Base-by-base conservation (phyloP, 2,888 invertebrate species). In the Allygus modestus region DNA sequence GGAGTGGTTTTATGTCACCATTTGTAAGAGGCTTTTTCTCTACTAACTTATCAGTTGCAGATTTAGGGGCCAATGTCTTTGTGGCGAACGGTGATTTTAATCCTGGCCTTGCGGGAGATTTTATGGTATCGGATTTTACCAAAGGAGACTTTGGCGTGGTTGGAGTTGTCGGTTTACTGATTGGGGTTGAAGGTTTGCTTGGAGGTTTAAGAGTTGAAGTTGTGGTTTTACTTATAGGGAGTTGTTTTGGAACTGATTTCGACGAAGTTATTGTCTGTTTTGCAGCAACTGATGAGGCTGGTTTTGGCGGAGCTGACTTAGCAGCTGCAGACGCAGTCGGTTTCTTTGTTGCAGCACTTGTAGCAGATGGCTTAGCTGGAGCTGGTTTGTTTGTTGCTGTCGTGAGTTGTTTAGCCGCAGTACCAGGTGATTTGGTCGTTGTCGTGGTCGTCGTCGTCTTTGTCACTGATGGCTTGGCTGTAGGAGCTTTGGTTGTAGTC, bases 21-120 rank as follows among this genome's bases (percentile, higher is more conserved):
- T 93, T 94, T 0, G 92, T 88, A 11, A 92, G 89, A 0, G 93
- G 91, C 88, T 93, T 93, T 88, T 91, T 93, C 33, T 92, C 92
- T 0, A 88, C 43, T 88, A 46, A 26, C 86, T 23, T 46, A 79
- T 81, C 11, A 84, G 83, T 37, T 87, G 79, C 15, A 86, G 73
- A 17, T 86, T 31, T 61, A 17, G 87, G 69, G 7, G 84, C 37
- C 11, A 83, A 20, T 69, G 84, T 58, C 31, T 79, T 83, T 54
- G 85, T 28, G 41, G 82, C 28, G 12, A 73, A 46, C 12, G 85
- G 43, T 71, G 83, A 46, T 69, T 81, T 87, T 84, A 89, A 87
- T 84, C 90, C 81, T 23, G 87, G 87, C 46, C 88, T 88, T 82
- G 90, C 81, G 26, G 87, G 87, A 41, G 89, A 88, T 83, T 91